A percentile compares a stretch with the other conserved stretches of the same genome.
Evolutionary conservation across 2,113 vertebrate species (phyloP).

Genomic region (Paedocypris sp.): DNA sequence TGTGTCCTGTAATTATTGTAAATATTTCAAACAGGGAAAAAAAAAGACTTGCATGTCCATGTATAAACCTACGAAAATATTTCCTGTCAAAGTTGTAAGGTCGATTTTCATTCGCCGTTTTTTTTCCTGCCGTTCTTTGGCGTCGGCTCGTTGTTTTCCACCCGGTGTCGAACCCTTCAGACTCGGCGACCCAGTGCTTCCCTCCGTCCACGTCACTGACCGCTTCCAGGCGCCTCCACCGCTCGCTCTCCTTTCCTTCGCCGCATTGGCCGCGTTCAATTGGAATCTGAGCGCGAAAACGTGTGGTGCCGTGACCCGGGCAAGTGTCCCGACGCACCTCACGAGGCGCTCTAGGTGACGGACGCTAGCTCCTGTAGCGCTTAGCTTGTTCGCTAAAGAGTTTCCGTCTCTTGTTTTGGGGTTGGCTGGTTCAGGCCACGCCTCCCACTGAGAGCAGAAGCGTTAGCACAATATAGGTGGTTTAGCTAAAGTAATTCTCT

Average conservation of each 20-base stretch:
- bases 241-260: background rate
- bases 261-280: conserved; percentile 3
- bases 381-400: too few relatives aligned
- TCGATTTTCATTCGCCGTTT: conserved; percentile 33
- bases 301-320: too few relatives aligned
- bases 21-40: conserved; percentile 65
- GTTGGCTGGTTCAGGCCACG: too few relatives aligned
- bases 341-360: too few relatives aligned
- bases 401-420: too few relatives aligned
- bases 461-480: too few relatives aligned
- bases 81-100: conserved; percentile 61
- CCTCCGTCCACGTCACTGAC: conserved; percentile 49
- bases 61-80: conserved; percentile 66
- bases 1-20: conserved; percentile 75
- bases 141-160: background rate
- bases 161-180: background rate
- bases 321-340: too few relatives aligned
- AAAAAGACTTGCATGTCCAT: conserved; percentile 73
- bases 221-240: background rate
- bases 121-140: conserved; percentile 29
- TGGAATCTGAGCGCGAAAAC: too few relatives aligned
- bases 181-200: conserved; percentile 62
- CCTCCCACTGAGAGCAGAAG: too few relatives aligned
- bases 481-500: too few relatives aligned
- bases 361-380: too few relatives aligned